Evolutionary conservation across 2,113 vertebrate species (phyloP).

Genomic region (Leucopsar rothschildi): DNA sequence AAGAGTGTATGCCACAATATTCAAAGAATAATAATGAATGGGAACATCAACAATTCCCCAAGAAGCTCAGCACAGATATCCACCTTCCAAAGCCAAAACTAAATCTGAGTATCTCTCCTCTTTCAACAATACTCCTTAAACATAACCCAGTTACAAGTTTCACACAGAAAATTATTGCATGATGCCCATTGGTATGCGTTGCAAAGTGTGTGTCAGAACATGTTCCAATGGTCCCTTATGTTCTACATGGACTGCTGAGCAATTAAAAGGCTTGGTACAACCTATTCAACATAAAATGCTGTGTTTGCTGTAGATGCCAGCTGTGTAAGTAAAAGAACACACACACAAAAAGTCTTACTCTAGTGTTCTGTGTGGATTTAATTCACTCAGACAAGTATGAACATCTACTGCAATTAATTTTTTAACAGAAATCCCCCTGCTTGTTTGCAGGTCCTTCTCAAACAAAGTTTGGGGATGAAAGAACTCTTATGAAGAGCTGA

Average conservation of each 20-base stretch:
- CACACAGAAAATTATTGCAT: neutral
- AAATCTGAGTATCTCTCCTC: neutral
- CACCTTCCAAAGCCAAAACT: neutral
- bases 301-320: neutral
- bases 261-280: neutral
- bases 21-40: neutral
- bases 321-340: neutral
- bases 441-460: neutral
- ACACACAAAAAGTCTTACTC: neutral
- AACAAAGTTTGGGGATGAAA: neutral
- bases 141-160: neutral
- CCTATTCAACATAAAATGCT: neutral
- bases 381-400: neutral
- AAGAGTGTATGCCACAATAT: neutral
- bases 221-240: neutral
- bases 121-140: neutral
- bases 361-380: neutral
- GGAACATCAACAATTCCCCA: neutral
- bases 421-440: neutral
- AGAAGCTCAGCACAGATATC: neutral
- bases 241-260: neutral
- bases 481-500: neutral
- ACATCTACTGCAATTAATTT: neutral
- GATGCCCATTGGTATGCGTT: fast-evolving
- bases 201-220: neutral